Conservation (phyloP, 2,797 vertebrate genomes). For the Halcyon chelicuti region DNA sequence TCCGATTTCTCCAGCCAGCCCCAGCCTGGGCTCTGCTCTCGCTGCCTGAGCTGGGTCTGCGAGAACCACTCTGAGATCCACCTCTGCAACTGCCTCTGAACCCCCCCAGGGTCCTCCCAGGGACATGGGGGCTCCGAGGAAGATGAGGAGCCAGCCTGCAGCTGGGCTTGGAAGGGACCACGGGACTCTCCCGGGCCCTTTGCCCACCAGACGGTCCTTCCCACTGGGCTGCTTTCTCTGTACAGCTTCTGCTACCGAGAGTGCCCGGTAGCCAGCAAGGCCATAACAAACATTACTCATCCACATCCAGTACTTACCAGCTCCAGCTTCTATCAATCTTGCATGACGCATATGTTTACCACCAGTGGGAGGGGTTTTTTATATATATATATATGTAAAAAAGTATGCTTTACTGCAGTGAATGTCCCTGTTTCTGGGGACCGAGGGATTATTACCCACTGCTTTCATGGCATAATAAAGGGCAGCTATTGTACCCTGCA, state of each 20-base stretch:
- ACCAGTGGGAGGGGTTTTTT: conserved; percentile 33
- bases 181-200: background rate
- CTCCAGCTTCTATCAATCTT: conserved; percentile 34
- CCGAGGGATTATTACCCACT: background rate
- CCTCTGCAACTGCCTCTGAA: background rate
- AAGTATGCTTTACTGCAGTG: conserved; percentile 1
- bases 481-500: conserved; percentile 2
- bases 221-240: background rate
- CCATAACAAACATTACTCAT: conserved; percentile 46
- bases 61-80: fast-evolving
- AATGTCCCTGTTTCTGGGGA: conserved; percentile 16
- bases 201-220: background rate
- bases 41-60: background rate
- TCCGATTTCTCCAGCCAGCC: background rate
- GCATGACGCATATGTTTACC: conserved; percentile 43
- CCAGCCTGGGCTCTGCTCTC: background rate
- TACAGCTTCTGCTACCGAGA: background rate
- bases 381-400: background rate
- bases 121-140: fast-evolving
- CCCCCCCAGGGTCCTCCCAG: fast-evolving
- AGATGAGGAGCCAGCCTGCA: background rate
- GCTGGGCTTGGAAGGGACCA: background rate
- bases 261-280: background rate
- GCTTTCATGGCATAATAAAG: background rate
- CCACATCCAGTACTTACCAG: conserved; percentile 20